phyloP scores from a whole-genome alignment of 2,797 vertebrate species.

The Myripristis jacobus region DNA sequence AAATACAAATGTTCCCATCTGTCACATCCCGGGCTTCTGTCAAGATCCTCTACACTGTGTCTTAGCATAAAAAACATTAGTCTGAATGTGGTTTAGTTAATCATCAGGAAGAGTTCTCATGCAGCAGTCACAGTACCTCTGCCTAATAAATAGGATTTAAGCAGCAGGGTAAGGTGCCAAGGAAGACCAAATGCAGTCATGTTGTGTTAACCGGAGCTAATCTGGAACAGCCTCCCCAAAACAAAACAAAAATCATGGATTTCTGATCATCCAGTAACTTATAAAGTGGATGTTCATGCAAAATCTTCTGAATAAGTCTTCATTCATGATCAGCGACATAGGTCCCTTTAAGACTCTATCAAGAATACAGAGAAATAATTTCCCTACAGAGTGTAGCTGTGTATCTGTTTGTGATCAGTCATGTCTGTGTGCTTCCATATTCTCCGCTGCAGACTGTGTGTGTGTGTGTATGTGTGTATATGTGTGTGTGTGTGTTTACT shows the following conservation, averaged over 20 bases:
- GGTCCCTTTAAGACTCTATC: not conserved
- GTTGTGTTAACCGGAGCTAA: conserved; percentile 10
- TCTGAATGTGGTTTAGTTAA: not conserved
- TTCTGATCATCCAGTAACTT: not conserved
- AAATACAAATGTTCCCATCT: no score
- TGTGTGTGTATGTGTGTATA: conserved; percentile 47
- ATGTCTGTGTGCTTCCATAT: conserved; percentile 26
- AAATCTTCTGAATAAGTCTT: not conserved
- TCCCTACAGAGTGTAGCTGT: conserved; percentile 4
- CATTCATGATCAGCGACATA: not conserved
- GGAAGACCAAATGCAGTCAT: not conserved
- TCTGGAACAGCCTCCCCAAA: not conserved
- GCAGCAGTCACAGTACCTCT: not conserved
- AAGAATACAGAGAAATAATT: conserved; percentile 23
- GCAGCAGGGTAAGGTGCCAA: not conserved
- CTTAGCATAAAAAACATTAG: no score
- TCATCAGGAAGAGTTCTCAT: no score
- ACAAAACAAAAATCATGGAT: no score
- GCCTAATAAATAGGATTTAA: not conserved
- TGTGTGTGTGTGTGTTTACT: conserved; percentile 46
- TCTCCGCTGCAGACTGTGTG: conserved; percentile 15
- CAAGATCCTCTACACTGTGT: no score
- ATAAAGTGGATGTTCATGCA: not conserved
- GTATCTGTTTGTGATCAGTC: conserved; percentile 7
- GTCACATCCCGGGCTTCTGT: no score